Percentiles rank a stretch among this genome's conserved stretches.
Evolutionary conservation across 2,797 vertebrate genomes (phyloP).

Genomic region (Cirrhinus molitorella): DNA sequence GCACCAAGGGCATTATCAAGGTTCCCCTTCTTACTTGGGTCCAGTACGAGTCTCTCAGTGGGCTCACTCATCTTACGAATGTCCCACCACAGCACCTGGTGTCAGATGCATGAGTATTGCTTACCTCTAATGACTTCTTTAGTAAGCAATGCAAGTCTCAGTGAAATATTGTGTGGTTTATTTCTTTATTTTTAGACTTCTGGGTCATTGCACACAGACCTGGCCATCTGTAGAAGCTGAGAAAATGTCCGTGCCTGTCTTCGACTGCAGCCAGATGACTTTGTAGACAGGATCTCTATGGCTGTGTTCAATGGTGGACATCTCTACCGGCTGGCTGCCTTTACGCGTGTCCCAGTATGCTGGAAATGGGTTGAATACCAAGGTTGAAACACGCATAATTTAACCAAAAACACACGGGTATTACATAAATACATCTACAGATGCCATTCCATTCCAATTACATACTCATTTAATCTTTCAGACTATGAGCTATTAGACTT

Average conservation of each 20-base stretch:
- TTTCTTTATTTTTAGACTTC: background rate
- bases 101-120: background rate
- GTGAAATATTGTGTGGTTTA: background rate
- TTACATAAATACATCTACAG: background rate
- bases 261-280: slow-evolving; percentile 92
- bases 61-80: slow-evolving; percentile 88
- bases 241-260: slow-evolving; percentile 91
- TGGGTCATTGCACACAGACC: slow-evolving; percentile 73
- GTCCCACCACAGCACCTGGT: slow-evolving; percentile 96
- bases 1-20: slow-evolving; percentile 86
- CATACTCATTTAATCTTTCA: background rate
- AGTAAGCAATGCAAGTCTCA: background rate
- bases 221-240: slow-evolving; percentile 93
- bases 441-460: background rate
- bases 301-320: slow-evolving; percentile 86
- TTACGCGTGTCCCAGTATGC: slow-evolving; percentile 65
- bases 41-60: slow-evolving; percentile 86
- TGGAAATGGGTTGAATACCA: background rate
- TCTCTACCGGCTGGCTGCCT: slow-evolving; percentile 85
- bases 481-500: background rate
- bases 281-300: slow-evolving; percentile 94
- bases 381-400: background rate
- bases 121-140: background rate
- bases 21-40: slow-evolving; percentile 81
- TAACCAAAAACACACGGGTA: background rate